Conservation (phyloP, 1,140 invertebrate species). For the Caenorhabditis brenneri region DNA sequence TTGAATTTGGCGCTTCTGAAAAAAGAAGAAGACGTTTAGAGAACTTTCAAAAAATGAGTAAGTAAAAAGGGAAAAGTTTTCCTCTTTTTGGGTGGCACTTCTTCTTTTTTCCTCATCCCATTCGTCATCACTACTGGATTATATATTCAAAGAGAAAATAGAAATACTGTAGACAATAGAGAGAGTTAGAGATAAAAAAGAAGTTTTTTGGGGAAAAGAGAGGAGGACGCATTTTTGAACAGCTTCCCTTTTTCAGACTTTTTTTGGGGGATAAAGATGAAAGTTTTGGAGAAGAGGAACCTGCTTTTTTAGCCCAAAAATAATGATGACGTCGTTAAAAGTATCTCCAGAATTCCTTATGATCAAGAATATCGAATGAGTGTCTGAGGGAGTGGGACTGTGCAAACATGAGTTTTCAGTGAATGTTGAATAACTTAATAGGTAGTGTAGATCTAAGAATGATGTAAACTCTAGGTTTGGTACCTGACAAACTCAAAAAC, state of each 20-base stretch:
- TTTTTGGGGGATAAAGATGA: not conserved
- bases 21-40: not conserved
- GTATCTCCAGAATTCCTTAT: not conserved
- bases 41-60: constrained; percentile 19
- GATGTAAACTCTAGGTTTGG: too few species aligned
- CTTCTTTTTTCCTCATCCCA: constrained; percentile 20
- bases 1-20: constrained; percentile 16
- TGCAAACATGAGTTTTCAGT: not conserved
- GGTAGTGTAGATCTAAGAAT: too few species aligned
- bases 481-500: too few species aligned
- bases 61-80: not conserved
- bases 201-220: constrained; percentile 10
- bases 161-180: not conserved
- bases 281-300: not conserved
- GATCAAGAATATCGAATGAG: not conserved
- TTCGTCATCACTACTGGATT: constrained; percentile 43
- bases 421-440: not conserved
- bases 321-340: not conserved
- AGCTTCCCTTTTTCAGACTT: constrained; percentile 19
- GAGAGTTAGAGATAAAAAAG: constrained; percentile 16
- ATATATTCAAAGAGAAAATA: constrained; percentile 35
- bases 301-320: not conserved
- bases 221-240: constrained; percentile 28
- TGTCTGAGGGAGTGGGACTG: not conserved
- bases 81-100: constrained; percentile 33